A percentile compares a stretch with the other conserved stretches of the same genome.
Conservation (phyloP, 2,113 vertebrate species). For the Gulo gulo region DNA sequence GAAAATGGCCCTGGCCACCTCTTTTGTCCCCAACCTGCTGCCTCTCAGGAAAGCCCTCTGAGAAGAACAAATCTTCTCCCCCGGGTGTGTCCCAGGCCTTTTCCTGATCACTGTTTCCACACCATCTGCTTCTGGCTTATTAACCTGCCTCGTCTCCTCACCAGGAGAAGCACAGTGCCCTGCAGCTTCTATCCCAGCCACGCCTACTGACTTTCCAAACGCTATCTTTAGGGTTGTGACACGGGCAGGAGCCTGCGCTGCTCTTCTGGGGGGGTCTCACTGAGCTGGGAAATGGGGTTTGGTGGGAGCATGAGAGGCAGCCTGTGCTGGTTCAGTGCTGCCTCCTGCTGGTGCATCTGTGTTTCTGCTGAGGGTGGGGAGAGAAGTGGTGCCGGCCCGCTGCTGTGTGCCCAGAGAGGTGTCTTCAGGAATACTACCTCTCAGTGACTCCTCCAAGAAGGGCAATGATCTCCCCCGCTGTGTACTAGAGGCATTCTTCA, state of each 20-base stretch:
- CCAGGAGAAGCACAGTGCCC: not conserved
- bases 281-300: not conserved
- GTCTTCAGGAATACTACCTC: not conserved
- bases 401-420: not conserved
- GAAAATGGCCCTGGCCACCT: not conserved
- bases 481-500: not conserved
- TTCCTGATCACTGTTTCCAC: not conserved
- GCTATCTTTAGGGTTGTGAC: not conserved
- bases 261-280: not conserved
- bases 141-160: not conserved
- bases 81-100: not conserved
- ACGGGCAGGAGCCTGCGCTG: no score
- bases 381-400: not conserved
- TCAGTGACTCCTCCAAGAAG: not conserved
- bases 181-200: not conserved
- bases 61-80: not conserved
- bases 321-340: not conserved
- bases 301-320: not conserved
- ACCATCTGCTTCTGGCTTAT: not conserved
- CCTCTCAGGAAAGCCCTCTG: not conserved
- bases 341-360: not conserved
- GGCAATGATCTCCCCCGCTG: not conserved
- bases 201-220: not conserved
- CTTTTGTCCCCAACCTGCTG: not conserved
- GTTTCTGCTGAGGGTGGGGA: not conserved